Conservation (phyloP, 2,888 invertebrate species). For the Sicus ferrugineus region DNA sequence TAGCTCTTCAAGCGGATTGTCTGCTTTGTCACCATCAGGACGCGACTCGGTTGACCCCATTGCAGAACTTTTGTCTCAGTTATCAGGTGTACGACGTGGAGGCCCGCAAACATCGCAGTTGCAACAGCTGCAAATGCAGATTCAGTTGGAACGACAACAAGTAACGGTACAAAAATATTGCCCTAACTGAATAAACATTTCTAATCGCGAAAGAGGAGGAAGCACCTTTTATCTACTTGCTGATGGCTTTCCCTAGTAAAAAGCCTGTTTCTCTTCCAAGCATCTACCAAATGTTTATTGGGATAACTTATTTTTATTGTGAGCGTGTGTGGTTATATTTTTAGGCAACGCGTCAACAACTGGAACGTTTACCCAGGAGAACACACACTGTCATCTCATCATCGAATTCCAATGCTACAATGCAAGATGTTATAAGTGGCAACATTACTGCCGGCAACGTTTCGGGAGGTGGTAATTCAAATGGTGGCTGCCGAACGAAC, state of each 20-base stretch:
- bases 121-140: conserved; percentile 94
- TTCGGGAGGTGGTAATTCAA: conserved; percentile 42
- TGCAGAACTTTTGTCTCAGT: conserved; percentile 92
- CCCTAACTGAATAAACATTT: no score
- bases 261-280: neutral
- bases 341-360: conserved; percentile 85
- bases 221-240: no score
- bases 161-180: conserved; percentile 70
- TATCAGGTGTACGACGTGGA: conserved; percentile 86
- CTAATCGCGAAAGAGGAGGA: no score
- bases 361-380: conserved; percentile 87
- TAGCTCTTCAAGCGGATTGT: conserved; percentile 85
- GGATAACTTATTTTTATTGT: conserved; percentile 28
- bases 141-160: conserved; percentile 90
- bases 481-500: conserved; percentile 54
- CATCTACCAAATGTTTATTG: neutral
- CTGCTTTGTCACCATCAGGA: conserved; percentile 84
- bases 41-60: conserved; percentile 96
- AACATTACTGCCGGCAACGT: conserved; percentile 42
- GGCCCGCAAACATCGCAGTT: conserved; percentile 78
- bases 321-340: neutral
- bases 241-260: no score
- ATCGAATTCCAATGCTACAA: conserved; percentile 68
- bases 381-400: conserved; percentile 73
- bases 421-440: conserved; percentile 64